These are phyloP conservation scores for Xanthia icteritia DNA, from an alignment of 2,888 invertebrate genomes.

Conservation along the genomic window DNA sequence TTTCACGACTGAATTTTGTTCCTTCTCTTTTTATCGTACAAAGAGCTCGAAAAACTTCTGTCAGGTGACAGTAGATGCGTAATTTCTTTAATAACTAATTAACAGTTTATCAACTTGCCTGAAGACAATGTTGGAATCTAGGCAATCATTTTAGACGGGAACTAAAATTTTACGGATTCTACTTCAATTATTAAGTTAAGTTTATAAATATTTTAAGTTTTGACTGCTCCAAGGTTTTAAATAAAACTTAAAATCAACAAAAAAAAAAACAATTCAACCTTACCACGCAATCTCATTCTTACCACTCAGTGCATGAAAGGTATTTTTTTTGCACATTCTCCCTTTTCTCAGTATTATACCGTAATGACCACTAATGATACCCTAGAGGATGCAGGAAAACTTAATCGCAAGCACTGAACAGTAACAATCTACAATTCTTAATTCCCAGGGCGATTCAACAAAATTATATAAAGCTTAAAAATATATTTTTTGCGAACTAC, in stretches of 20 bases:
- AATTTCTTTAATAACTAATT: not conserved
- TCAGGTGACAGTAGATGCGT: not conserved
- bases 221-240: not conserved
- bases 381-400: slow-evolving; percentile 10
- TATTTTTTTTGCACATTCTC: not conserved
- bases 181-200: not conserved
- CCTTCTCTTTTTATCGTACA: not conserved
- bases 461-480: slow-evolving; percentile 56
- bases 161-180: no score
- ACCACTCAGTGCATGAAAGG: not conserved
- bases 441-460: slow-evolving; percentile 33
- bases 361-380: slow-evolving; percentile 48
- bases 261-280: no score
- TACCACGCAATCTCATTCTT: not conserved
- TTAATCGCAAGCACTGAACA: slow-evolving; percentile 35
- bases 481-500: slow-evolving; percentile 56
- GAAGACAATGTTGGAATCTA: no score
- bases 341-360: not conserved
- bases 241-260: no score
- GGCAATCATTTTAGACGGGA: not conserved
- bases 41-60: not conserved
- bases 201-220: no score
- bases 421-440: slow-evolving; percentile 42
- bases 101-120: not conserved
- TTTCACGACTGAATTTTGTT: not conserved